Percentiles rank a stretch among this genome's conserved stretches.
These are phyloP conservation scores for Temnothorax rugatulus DNA, from an alignment of 2,888 invertebrate genomes.

Conservation along the genomic window DNA sequence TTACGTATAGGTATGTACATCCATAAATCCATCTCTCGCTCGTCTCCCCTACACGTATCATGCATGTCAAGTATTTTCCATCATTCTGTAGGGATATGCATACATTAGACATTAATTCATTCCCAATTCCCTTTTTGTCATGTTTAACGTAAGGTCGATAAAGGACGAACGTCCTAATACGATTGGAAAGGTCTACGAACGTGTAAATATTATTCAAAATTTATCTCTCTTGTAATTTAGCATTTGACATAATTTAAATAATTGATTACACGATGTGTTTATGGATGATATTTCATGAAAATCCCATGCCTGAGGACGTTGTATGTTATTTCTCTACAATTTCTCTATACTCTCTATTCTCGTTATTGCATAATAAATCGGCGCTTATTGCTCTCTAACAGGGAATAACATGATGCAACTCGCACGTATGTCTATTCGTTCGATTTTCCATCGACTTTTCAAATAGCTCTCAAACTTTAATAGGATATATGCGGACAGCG, in stretches of 20 bases:
- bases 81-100: conserved; percentile 54
- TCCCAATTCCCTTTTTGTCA: conserved; percentile 54
- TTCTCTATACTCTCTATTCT: conserved; percentile 64
- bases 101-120: conserved; percentile 60
- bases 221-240: conserved; percentile 61
- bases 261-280: conserved; percentile 49
- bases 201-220: conserved; percentile 61
- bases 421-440: conserved; percentile 67
- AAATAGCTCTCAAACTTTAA: conserved; percentile 69
- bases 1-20: conserved; percentile 22
- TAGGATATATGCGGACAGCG: conserved; percentile 63
- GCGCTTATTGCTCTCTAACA: conserved; percentile 63
- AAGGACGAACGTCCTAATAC: conserved; percentile 57
- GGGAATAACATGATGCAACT: conserved; percentile 67
- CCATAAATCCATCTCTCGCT: conserved; percentile 55
- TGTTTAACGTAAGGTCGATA: conserved; percentile 60
- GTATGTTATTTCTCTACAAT: conserved; percentile 56
- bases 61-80: conserved; percentile 60
- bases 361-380: conserved; percentile 64
- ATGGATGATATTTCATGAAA: conserved; percentile 59
- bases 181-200: conserved; percentile 76
- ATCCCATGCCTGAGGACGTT: conserved; percentile 68
- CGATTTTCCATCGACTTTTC: conserved; percentile 59
- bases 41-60: conserved; percentile 58
- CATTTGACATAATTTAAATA: conserved; percentile 73